phyloP scores from a whole-genome alignment of 92 coral and sea anemone species.

The Epizoanthus rinbou region DNA sequence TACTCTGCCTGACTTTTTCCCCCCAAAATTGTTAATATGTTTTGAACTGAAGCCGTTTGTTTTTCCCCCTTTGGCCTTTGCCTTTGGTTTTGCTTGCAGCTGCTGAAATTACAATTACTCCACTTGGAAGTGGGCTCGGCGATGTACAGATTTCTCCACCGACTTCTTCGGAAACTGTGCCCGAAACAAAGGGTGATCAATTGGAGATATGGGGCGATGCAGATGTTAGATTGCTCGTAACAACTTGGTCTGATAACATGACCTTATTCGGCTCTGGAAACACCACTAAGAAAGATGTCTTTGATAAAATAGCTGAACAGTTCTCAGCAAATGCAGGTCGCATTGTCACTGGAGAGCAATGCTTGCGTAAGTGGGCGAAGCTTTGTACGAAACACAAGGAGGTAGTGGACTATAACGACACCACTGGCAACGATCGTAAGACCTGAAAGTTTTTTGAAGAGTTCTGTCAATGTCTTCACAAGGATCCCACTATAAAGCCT shows the following conservation, averaged over 20 bases:
- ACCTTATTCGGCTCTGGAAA: constrained; percentile 31
- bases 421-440: neutral
- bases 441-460: neutral
- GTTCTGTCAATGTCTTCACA: neutral
- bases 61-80: neutral
- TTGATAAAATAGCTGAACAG: neutral
- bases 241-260: constrained; percentile 38
- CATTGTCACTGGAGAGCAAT: neutral
- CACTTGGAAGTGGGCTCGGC: too few species aligned
- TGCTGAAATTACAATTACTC: neutral
- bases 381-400: neutral
- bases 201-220: constrained; percentile 40
- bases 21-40: neutral
- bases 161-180: neutral
- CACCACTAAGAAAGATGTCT: neutral
- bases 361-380: too few species aligned
- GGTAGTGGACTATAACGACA: neutral
- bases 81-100: neutral
- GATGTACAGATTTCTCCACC: neutral
- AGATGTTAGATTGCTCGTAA: constrained; percentile 43
- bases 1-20: too few species aligned
- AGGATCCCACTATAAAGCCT: constrained; percentile 44
- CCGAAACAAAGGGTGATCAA: neutral
- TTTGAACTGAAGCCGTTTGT: neutral
- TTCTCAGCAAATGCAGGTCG: neutral